phyloP scores from a whole-genome alignment of 2,888 invertebrate genomes.

The Willowsia nigromaculata region DNA sequence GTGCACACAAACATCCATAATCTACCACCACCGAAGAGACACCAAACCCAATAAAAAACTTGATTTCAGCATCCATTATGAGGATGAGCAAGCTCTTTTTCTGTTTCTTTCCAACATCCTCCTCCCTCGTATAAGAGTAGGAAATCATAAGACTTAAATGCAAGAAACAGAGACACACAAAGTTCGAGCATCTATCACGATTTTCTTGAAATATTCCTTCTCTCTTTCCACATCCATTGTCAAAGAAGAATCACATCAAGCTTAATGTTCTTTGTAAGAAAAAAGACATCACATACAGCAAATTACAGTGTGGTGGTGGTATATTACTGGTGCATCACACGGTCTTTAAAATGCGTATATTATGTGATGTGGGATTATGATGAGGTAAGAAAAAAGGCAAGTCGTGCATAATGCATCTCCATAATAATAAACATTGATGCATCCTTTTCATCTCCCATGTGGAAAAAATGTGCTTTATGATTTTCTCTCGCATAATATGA shows the following conservation, averaged over 20 bases:
- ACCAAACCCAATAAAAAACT: not conserved
- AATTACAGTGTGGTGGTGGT: not conserved
- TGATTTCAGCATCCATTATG: conserved; percentile 19
- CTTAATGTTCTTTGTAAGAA: not conserved
- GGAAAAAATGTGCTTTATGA: conserved; percentile 63
- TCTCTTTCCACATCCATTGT: conserved; percentile 31
- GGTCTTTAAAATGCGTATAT: not conserved
- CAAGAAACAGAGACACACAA: conserved; percentile 29
- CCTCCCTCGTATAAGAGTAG: not conserved
- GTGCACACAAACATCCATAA: too few relatives aligned
- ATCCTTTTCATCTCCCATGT: conserved; percentile 69
- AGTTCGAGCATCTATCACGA: conserved; percentile 54
- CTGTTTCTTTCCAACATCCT: not conserved
- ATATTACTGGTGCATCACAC: not conserved
- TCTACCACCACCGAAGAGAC: not conserved
- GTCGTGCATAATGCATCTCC: conserved; percentile 64
- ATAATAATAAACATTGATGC: conserved; percentile 43
- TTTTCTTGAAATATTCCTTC: conserved; percentile 31
- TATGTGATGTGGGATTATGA: conserved; percentile 9
- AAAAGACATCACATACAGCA: not conserved
- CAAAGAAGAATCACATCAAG: conserved; percentile 30
- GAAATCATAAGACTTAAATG: not conserved
- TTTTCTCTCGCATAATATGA: not conserved
- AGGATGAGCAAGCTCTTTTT: conserved; percentile 59
- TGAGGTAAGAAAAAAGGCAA: conserved; percentile 42